Evolutionary conservation across 2,797 vertebrate genomes (phyloP).

Genomic region (Tiaroga cobitis): DNA sequence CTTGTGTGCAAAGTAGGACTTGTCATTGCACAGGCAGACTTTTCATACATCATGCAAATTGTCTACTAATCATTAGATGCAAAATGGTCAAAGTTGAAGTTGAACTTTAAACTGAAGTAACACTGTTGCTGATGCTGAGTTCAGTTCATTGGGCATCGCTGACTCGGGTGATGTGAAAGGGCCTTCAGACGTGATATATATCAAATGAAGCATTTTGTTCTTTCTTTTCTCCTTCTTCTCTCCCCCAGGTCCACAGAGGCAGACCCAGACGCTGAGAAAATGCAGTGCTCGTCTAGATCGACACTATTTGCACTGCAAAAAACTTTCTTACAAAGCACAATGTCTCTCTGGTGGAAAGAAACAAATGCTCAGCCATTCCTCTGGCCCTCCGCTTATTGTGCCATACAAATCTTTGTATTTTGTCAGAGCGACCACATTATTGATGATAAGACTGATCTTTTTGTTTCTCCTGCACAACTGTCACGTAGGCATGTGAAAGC

Average conservation of each 20-base stretch:
- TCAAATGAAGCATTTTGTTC: conserved; percentile 25
- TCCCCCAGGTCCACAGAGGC: conserved; percentile 72
- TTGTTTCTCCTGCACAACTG: neutral
- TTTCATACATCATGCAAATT: neutral
- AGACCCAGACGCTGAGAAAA: conserved; percentile 72
- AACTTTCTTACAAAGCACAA: neutral
- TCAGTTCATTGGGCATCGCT: neutral
- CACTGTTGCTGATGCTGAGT: neutral
- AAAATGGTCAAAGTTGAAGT: neutral
- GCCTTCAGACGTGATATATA: conserved; percentile 13
- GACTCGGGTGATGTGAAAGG: neutral
- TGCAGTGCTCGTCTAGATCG: neutral
- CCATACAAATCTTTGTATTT: conserved; percentile 2
- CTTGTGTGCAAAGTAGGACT: neutral
- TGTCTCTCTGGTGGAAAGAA: conserved; percentile 22
- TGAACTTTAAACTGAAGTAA: neutral
- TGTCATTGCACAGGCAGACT: neutral
- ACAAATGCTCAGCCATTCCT: conserved; percentile 18
- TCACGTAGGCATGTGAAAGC: conserved; percentile 18
- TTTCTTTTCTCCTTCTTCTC: conserved; percentile 56
- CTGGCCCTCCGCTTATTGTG: neutral
- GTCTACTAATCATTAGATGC: neutral
- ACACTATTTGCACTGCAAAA: neutral
- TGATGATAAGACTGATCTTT: conserved; percentile 20
- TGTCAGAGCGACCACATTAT: neutral